A percentile compares a stretch with the other conserved stretches of the same genome.
These are phyloP conservation scores for Agrilus cyanescens DNA, from an alignment of 2,888 invertebrate species.

Conservation along the genomic window DNA sequence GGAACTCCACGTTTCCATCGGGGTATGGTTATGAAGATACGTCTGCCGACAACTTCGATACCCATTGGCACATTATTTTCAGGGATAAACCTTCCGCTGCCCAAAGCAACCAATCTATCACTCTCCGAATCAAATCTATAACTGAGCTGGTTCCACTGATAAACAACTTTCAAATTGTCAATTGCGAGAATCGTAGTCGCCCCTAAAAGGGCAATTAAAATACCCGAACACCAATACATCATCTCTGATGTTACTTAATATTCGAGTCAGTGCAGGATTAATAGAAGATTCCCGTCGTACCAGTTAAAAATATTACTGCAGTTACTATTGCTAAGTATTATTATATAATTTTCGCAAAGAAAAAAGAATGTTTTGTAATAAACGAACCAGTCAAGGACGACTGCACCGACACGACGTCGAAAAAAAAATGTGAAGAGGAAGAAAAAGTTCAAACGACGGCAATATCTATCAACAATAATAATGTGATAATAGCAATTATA, in stretches of 20 bases:
- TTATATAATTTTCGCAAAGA: no score
- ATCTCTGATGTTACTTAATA: neutral
- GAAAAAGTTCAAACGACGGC: no score
- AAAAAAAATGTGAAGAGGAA: no score
- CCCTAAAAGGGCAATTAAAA: neutral
- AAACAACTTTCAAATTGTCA: conserved; percentile 56
- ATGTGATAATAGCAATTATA: no score
- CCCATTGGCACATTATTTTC: conserved; percentile 65
- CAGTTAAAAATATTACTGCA: neutral
- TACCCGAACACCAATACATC: neutral
- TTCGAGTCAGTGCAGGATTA: neutral
- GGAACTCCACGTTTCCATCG: conserved; percentile 66
- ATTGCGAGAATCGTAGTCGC: conserved; percentile 31
- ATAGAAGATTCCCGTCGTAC: neutral
- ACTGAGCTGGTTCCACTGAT: conserved; percentile 64
- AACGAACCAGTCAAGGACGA: no score
- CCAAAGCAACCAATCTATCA: conserved; percentile 46
- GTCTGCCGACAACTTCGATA: conserved; percentile 54
- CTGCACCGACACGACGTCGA: no score
- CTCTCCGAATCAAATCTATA: conserved; percentile 49
- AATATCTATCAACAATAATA: no score
- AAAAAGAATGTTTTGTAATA: no score
- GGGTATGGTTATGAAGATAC: conserved; percentile 61
- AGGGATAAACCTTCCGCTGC: conserved; percentile 48
- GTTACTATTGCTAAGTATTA: no score